These are phyloP conservation scores for Cotesia glomerata DNA, from an alignment of 1,140 invertebrate genomes.

Conservation along the genomic window DNA sequence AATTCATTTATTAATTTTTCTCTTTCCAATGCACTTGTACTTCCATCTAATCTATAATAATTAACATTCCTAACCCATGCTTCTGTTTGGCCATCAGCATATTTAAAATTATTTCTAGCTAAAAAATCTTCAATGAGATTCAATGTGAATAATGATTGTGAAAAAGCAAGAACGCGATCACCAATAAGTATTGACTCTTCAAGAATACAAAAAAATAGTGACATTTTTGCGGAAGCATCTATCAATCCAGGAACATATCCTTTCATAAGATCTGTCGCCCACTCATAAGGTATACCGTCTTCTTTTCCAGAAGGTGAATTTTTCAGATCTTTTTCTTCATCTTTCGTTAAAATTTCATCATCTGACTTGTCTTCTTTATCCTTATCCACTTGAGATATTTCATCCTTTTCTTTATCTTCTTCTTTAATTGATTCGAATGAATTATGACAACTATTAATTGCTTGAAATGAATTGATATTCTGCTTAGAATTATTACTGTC, in stretches of 20 bases:
- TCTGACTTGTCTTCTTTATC: constrained; percentile 65
- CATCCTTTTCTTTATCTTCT: constrained; percentile 55
- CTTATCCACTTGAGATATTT: constrained; percentile 61
- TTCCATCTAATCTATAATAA: constrained; percentile 95
- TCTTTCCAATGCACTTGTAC: constrained; percentile 90
- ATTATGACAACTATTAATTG: constrained; percentile 39
- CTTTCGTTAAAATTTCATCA: constrained; percentile 54
- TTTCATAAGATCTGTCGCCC: constrained; percentile 86
- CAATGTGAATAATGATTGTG: constrained; percentile 93
- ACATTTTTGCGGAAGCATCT: constrained; percentile 95
- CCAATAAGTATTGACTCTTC: constrained; percentile 85
- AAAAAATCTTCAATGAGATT: constrained; percentile 97
- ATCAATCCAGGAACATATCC: constrained; percentile 88
- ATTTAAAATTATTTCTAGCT: constrained; percentile 77
- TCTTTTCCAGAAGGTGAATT: constrained; percentile 66
- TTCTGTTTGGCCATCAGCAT: constrained; percentile 65
- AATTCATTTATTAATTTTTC: constrained; percentile 98
- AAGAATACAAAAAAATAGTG: constrained; percentile 91
- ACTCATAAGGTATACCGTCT: constrained; percentile 83
- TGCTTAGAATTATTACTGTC: constrained; percentile 25
- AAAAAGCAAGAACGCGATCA: constrained; percentile 95
- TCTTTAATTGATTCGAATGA: constrained; percentile 49
- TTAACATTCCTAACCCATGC: constrained; percentile 87
- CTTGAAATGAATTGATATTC: constrained; percentile 9
- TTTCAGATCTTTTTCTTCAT: constrained; percentile 62